Conservation (phyloP, 2,797 vertebrate species). For the Sebastes iracundus region DNA sequence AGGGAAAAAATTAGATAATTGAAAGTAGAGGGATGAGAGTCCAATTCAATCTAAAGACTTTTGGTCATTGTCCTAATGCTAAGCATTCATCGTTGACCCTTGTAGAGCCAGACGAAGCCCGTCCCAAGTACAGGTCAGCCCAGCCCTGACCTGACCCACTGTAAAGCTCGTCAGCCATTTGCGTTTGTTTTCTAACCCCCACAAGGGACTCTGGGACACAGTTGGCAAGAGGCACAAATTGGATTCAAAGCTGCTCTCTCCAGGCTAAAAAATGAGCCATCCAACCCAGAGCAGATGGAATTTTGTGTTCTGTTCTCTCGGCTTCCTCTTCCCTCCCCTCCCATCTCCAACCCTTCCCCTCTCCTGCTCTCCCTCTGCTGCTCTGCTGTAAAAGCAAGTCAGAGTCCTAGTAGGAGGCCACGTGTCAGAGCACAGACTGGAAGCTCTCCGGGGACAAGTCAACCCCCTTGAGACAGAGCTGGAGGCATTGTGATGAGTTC, state of each 20-base stretch:
- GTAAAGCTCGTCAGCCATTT: conserved; percentile 66
- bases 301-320: conserved; percentile 74
- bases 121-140: conserved; percentile 46
- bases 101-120: conserved; percentile 13
- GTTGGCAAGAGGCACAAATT: conserved; percentile 82
- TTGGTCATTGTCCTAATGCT: conserved; percentile 26
- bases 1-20: neutral
- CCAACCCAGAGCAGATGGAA: conserved; percentile 85
- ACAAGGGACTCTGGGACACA: conserved; percentile 80
- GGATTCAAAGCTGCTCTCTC: conserved; percentile 83
- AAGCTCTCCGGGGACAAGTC: conserved; percentile 54
- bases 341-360: conserved; percentile 39
- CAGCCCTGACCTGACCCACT: conserved; percentile 58
- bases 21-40: conserved; percentile 2
- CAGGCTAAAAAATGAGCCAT: conserved; percentile 80
- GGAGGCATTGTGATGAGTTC: conserved; percentile 34
- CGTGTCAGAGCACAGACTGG: conserved; percentile 63
- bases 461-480: conserved; percentile 52
- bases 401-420: conserved; percentile 63
- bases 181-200: conserved; percentile 66
- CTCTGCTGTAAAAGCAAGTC: conserved; percentile 63
- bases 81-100: conserved; percentile 28
- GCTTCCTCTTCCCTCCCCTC: conserved; percentile 60
- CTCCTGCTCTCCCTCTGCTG: conserved; percentile 45
- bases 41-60: conserved; percentile 33